Percentiles rank a stretch among this genome's conserved stretches.
phyloP scores from a whole-genome alignment of 2,113 vertebrate genomes.

The Myotis davidii region DNA sequence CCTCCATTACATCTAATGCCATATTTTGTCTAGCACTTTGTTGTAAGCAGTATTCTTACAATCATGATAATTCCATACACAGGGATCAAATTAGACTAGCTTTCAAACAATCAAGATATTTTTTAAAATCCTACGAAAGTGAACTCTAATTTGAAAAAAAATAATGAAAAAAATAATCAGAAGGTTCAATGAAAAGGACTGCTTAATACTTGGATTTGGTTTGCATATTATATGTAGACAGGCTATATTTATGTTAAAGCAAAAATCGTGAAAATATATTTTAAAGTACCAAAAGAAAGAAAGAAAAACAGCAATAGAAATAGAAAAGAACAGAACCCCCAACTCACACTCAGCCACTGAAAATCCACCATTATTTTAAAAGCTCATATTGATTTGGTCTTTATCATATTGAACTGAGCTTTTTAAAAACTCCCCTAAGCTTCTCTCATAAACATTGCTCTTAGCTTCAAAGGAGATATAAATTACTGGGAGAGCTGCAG shows the following conservation, averaged over 20 bases:
- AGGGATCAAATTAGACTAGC: background rate
- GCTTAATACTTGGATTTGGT: background rate
- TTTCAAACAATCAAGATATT: slow-evolving; percentile 29
- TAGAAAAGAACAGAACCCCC: background rate
- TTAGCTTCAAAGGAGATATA: background rate
- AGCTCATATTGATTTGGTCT: background rate
- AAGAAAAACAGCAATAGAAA: background rate
- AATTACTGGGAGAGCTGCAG: background rate
- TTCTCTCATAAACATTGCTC: background rate
- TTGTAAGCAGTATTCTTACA: background rate
- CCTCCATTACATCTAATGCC: background rate
- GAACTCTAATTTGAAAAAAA: background rate
- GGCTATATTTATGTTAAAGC: background rate
- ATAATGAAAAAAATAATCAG: background rate
- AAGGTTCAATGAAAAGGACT: slow-evolving; percentile 27
- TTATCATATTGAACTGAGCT: background rate
- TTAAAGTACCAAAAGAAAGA: background rate
- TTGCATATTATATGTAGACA: background rate
- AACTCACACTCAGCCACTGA: background rate
- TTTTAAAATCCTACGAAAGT: background rate
- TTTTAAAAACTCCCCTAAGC: background rate
- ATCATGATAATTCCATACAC: background rate
- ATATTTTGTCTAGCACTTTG: slow-evolving; percentile 9
- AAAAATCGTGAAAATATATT: slow-evolving; percentile 2
- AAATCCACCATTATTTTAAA: slow-evolving; percentile 28